Evolutionary conservation across 1,140 invertebrate genomes (phyloP), one percentile per base, ranked within the genome.

Genomic region (Hycleus cichorii): DNA sequence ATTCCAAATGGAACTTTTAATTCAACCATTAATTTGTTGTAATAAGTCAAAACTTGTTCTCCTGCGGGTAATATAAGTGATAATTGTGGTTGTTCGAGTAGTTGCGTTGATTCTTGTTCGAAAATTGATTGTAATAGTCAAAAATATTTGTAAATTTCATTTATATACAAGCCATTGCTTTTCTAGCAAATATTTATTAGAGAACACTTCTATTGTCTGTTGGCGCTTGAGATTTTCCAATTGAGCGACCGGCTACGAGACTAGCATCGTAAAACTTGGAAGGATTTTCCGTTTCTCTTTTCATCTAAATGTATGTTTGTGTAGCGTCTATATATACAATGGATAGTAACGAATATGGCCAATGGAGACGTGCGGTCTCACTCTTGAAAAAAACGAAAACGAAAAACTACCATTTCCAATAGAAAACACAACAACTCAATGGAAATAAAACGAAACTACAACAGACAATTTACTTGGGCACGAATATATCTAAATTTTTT

Each of bases 101-200:
- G 47, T 56, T 50, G 53, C 40, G 1, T 55, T 49, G 39, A 40
- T 49, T 39, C 9, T 7, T 18, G n/a, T 27, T 12, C 3, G 12
- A 48, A 26, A 26, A 48, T 27, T 48, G 25, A 48, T 49, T 27
- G 2, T 49, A n/a, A 5, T 3, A n/a, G 26, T 3, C 3, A 12
- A 39, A 18, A 38, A 18, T 42, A 47, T 43, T 7, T 27, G 18
- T 24, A 42, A 47, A 40, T 9, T 59, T 47, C 50, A 53, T 58
- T 53, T 54, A 26, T 45, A 62, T 62, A 57, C 60, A 47, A 49
- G 57, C 40, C 56, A 46, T 25, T 40, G 51, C 18, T 18, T 42
- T 59, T 59, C 51, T 47, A 47, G 48, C 60, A 62, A 62, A 62
- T 62, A 62, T 62, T 62, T 62, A 62, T 62, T 59, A 62, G 60